A percentile compares a stretch with the other conserved stretches of the same genome.
Evolutionary conservation across 2,113 vertebrate species (phyloP).

Genomic region (Etheostoma spectabile): DNA sequence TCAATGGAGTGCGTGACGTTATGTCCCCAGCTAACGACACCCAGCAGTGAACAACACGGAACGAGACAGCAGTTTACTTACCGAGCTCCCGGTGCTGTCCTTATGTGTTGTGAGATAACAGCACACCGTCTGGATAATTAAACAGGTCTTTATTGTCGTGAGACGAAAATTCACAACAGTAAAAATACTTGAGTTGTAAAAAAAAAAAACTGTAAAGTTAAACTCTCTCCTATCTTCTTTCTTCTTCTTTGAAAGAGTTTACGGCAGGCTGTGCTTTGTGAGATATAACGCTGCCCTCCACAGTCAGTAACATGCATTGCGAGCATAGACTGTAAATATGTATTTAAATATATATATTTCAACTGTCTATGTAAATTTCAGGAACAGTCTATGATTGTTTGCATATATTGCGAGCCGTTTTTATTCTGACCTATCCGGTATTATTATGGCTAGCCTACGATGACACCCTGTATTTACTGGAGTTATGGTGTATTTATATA

Average conservation of each 20-base stretch:
- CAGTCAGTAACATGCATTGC: neutral
- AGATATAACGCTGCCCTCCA: neutral
- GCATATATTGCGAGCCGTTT: too few relatives aligned
- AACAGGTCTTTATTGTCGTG: neutral
- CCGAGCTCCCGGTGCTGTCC: neutral
- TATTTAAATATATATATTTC: too few relatives aligned
- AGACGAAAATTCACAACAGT: neutral
- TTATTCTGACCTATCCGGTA: too few relatives aligned
- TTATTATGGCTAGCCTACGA: too few relatives aligned
- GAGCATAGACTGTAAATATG: too few relatives aligned
- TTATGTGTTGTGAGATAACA: neutral
- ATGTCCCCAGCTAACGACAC: neutral
- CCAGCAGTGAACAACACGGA: neutral
- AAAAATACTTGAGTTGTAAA: neutral
- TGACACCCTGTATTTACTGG: too few relatives aligned
- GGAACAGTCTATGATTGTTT: too few relatives aligned
- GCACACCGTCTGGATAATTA: accelerated
- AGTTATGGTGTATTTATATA: too few relatives aligned
- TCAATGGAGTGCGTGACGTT: conserved; percentile 1
- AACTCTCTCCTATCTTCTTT: neutral
- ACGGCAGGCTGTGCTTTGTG: neutral
- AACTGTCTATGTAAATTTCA: too few relatives aligned
- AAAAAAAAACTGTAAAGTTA: neutral
- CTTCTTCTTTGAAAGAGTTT: neutral
- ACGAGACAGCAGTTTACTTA: conserved; percentile 16